Evolutionary conservation across 2,113 vertebrate species (phyloP), one percentile per base, ranked within the genome.

Genomic region (Osmerus mordax): DNA sequence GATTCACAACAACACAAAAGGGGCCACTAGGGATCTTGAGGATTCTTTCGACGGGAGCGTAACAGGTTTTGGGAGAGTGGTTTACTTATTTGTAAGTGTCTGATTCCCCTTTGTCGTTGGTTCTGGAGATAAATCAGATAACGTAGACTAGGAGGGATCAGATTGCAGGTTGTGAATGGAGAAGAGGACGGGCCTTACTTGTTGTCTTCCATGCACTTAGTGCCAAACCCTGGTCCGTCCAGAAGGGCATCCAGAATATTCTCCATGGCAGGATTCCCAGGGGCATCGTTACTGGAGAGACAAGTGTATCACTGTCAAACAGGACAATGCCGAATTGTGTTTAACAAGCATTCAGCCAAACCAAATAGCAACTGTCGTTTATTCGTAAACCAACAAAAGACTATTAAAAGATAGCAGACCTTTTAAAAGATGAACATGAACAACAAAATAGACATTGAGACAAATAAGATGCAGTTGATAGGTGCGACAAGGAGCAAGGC

Each of bases 191-290:
- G 15, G 21, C 73, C 83, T 82, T 88, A 92, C 92, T 19, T 77
- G 36, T 19, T 65, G 0, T 85, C 85, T 47, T 84, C 84, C 88
- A 91, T 85, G 74, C 90, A 87, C 54, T 84, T 84, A 8, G 90
- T 92, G 29, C 92, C 93, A 16, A 97, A 94, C 1, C 94, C 93
- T 0, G 95, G 94, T 36, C 86, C 88, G 0, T 82, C 85, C 69
- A 97, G 86, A 53, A 98, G 89, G 0, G 91, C 89, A 0, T 83
- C 53, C 2, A 96, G 86, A 41, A 98, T 86, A 67, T 65, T 86
- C 6, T 85, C 63, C 0, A 86, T 75, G 5, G 58, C 77, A 0
- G 87, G 67, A 55, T 92, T 87, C 29, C 87, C 91, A 0, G 90
- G 93, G 0, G 90, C 88, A 0, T 97, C 95, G 0, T 96, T 92